phyloP scores from a whole-genome alignment of 2,888 invertebrate genomes.

The Spisula subtruncata region DNA sequence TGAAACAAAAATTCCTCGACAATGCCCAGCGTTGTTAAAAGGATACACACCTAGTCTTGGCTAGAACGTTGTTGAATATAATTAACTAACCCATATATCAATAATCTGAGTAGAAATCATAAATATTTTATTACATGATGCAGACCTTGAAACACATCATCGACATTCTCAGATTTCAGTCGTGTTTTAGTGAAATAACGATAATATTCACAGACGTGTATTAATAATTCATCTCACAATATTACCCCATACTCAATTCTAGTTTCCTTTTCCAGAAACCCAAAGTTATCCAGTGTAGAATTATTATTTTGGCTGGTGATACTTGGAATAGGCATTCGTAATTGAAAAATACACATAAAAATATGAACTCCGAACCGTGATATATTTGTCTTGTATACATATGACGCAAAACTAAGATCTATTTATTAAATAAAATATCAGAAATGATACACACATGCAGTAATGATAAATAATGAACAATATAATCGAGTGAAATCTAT shows the following conservation, averaged over 20 bases:
- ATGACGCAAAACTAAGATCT: no score
- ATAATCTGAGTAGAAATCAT: background rate
- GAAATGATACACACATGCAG: no score
- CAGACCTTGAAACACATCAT: background rate
- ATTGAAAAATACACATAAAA: no score
- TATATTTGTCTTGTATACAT: no score
- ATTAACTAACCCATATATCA: background rate
- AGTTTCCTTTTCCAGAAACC: background rate
- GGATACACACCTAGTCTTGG: no score
- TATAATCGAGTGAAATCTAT: no score
- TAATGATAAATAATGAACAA: no score
- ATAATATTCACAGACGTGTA: constrained; percentile 1
- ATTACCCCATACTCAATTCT: background rate
- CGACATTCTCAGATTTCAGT: background rate
- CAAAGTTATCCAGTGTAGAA: background rate
- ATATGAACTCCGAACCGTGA: no score
- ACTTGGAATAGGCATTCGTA: no score
- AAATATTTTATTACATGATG: background rate
- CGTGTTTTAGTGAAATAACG: background rate
- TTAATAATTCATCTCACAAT: background rate
- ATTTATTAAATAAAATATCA: no score
- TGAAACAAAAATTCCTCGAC: no score
- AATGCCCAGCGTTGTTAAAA: no score
- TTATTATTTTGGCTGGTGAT: background rate
- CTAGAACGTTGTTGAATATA: background rate